A percentile compares a stretch with the other conserved stretches of the same genome.
Conservation (phyloP, 2,797 vertebrate genomes). For the Melanotaenia trifasciata region DNA sequence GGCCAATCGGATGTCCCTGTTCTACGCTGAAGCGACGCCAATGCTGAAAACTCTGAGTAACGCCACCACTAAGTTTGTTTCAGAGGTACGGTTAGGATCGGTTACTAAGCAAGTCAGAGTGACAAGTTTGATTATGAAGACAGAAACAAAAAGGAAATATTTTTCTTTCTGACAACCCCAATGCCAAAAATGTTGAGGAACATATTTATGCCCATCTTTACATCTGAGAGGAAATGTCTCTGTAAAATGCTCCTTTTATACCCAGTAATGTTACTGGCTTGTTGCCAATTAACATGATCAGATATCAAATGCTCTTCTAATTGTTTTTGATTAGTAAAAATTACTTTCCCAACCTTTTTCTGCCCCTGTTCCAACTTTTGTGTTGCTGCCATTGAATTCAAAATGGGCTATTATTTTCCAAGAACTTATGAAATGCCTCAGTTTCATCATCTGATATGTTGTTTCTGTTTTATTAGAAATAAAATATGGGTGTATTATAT, state of each 20-base stretch:
- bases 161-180: too few species aligned
- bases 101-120: neutral
- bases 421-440: neutral
- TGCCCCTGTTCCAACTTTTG: neutral
- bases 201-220: too few species aligned
- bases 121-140: neutral
- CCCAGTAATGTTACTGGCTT: neutral
- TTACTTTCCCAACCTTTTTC: neutral
- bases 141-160: neutral
- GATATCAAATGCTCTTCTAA: neutral
- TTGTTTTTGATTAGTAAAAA: neutral
- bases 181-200: neutral
- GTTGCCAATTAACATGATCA: neutral
- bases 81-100: constrained; percentile 78
- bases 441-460: neutral
- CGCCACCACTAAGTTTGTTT: constrained; percentile 93
- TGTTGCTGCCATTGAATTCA: neutral
- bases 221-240: too few species aligned
- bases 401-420: neutral
- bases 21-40: constrained; percentile 92
- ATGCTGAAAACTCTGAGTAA: constrained; percentile 95
- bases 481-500: neutral
- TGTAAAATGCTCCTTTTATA: too few species aligned
- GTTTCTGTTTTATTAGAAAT: neutral
- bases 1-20: constrained; percentile 95